Percentiles rank a stretch among this genome's conserved stretches.
Evolutionary conservation across 1,140 invertebrate genomes (phyloP).

Genomic region (Drosophila athabasca): DNA sequence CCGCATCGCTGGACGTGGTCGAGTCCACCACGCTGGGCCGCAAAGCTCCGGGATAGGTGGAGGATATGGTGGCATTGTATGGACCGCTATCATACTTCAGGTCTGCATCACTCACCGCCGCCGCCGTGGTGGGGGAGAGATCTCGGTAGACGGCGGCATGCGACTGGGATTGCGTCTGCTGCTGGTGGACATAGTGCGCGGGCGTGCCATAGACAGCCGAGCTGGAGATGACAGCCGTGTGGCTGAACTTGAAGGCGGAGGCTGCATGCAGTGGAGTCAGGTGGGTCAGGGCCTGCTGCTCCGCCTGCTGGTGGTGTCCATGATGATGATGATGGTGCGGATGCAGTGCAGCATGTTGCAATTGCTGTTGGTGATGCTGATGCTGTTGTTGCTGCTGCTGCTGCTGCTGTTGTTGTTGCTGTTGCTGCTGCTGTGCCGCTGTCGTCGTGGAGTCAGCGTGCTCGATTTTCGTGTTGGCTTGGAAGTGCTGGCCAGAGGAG

Average conservation of each 20-base stretch:
- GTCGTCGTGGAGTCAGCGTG: conserved; percentile 75
- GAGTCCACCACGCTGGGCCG: conserved; percentile 72
- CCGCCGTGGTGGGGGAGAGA: conserved; percentile 48
- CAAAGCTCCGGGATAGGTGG: conserved; percentile 67
- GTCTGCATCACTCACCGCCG: conserved; percentile 47
- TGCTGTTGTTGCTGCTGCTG: conserved; percentile 51
- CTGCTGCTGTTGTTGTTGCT: conserved; percentile 57
- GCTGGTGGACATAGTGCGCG: conserved; percentile 61
- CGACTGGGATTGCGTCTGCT: conserved; percentile 57
- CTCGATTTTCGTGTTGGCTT: conserved; percentile 74
- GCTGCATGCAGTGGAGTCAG: conserved; percentile 63
- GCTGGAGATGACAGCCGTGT: conserved; percentile 73
- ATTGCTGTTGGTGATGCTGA: conserved; percentile 49
- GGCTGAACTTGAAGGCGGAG: conserved; percentile 75
- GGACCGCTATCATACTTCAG: conserved; percentile 78
- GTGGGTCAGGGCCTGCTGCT: conserved; percentile 61
- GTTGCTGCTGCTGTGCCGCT: conserved; percentile 51
- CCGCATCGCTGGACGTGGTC: conserved; percentile 76
- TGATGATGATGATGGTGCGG: conserved; percentile 60
- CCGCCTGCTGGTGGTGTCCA: conserved; percentile 58
- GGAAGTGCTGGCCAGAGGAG: conserved; percentile 67
- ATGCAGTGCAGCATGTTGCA: conserved; percentile 58
- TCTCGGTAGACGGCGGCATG: conserved; percentile 60
- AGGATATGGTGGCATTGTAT: conserved; percentile 75
- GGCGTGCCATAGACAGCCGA: conserved; percentile 65